Evolutionary conservation across 2,888 invertebrate species (phyloP), one percentile per base, ranked within the genome.

Genomic region (Ophonus ardosiacus): DNA sequence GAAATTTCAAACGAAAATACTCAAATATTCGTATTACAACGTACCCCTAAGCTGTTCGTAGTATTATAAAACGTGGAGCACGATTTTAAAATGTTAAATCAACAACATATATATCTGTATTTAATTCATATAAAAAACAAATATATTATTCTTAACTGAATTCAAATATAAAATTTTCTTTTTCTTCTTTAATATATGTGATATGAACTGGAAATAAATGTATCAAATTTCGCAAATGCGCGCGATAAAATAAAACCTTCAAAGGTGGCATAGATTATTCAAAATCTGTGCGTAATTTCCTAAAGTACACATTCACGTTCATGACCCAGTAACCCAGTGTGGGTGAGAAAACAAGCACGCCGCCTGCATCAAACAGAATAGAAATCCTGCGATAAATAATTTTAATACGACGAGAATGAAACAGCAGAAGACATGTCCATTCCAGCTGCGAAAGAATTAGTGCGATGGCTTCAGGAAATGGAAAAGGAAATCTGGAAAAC

Each of bases 301-400:
- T 68, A 68, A 68, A 68, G 68, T 68, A 68, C 68, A 68, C 68
- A 63, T 71, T 43, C 31, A 71, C 71, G 82, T 82, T 82, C 82
- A 71, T 82, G 82, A 82, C 82, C 82, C 31, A 82, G 82, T 82
- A 71, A 82, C 82, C 82, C 18, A 31, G 68, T 15, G 68, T 18
- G 8, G 24, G 24, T 63, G 63, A 59, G 31, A 56, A 59, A 24
- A 24, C 63, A 63, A 63, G 24, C 24, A 68, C 68, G 8, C 8
- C 15, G 15, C 13, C 24, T 68, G 7, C 31, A 21, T 40, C 21
- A 71, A 71, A 71, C 43, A 43, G 43, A 71, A 71, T 43, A 71
- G 51, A 76, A 76, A 76, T 76, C 43, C 24, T 56, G 21, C 13
- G 18, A 51, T 43, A 63, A 81, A 81, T 63, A 63, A 81, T 81